Percentiles rank a stretch among this genome's conserved stretches.
Conservation (phyloP, 2,797 vertebrate genomes). For the Mallotus villosus region DNA sequence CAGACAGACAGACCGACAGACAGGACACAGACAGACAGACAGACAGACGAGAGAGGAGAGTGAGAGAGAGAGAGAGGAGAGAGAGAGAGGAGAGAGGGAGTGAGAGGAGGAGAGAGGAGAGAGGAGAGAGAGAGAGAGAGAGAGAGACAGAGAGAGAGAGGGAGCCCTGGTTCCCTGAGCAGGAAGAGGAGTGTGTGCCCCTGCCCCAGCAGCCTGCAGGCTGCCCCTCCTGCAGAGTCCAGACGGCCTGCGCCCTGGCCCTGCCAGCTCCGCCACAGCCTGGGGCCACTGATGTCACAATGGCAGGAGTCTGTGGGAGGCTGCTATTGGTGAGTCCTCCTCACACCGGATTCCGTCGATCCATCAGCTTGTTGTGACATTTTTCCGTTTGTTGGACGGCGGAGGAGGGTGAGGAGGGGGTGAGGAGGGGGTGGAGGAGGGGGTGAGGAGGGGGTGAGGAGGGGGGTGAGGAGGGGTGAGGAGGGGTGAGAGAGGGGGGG, state of each 20-base stretch:
- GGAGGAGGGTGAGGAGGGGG: constrained; percentile 24
- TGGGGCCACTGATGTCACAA: constrained; percentile 78
- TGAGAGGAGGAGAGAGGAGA: too few relatives aligned
- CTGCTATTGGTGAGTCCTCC: constrained; percentile 76
- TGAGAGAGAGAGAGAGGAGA: too few relatives aligned
- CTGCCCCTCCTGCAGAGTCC: constrained; percentile 72
- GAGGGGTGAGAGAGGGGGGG: constrained; percentile 14
- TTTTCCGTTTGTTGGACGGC: constrained; percentile 43
- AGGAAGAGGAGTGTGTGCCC: constrained; percentile 46
- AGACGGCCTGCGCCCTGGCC: constrained; percentile 74
- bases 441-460: constrained; percentile 18
- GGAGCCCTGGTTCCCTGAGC: constrained; percentile 38
- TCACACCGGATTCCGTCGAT: constrained; percentile 77
- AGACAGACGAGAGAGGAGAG: too few relatives aligned
- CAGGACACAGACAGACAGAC: too few relatives aligned
- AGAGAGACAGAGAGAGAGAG: neutral
- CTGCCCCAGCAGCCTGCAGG: constrained; percentile 56
- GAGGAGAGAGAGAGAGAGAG: too few relatives aligned
- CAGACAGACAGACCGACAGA: too few relatives aligned
- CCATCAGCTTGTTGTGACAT: constrained; percentile 74
- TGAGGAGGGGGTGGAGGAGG: constrained; percentile 17
- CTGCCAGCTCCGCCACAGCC: constrained; percentile 73
- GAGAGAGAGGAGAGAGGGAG: too few relatives aligned
- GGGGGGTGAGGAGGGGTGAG: constrained; percentile 25
- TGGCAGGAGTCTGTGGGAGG: constrained; percentile 77